Base-by-base conservation (phyloP, 23 tunicate genomes). In the Halocynthia aurantium region DNA sequence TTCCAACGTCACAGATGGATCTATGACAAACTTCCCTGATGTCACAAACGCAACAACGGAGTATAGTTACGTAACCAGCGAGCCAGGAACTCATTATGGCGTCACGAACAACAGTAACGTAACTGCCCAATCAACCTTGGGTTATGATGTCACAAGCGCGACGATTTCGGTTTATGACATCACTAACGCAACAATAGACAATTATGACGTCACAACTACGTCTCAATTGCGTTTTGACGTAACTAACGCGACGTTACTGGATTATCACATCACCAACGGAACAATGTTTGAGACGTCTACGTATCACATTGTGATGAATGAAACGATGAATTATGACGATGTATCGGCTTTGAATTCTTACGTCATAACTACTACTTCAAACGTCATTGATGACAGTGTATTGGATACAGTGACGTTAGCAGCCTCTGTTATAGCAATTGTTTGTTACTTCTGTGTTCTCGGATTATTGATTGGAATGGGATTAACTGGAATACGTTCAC, bases 391-490 rank as follows among this genome's bases (percentile, higher is more conserved):
- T 58, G 70, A 6, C 19, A 49, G 49, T 20, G 31, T 15, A 65
- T 8, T 65, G 10, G 9, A 11, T 65, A 65, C 70, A 9, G 70
- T 65, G 70, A 65, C 70, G 70, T 65, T 65, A 65, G 70, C 70
- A 10, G 70, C 49, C 5, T 65, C 70, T 65, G 31, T 65, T 8
- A 15, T 49, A 40, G 70, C 70, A 1, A 65, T 65, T 10, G 70
- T 65, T 15, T 9, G 22, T 15, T 65, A 65, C 19, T 65, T 65
- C 70, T 65, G 70, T 65, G 9, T 65, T 9, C 22, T 65, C 6
- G 70, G 70, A 5, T 10, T 65, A 65, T 15, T 65, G 19, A 20
- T 65, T 15, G 70, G 70, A 15, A 65, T 65, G 70, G 70, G 70
- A 5, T 20, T 65, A 49, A 5, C 49, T 9, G 70, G 70, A 65